Conservation (phyloP, 2,113 vertebrate genomes). For the Mus spicilegus region DNA sequence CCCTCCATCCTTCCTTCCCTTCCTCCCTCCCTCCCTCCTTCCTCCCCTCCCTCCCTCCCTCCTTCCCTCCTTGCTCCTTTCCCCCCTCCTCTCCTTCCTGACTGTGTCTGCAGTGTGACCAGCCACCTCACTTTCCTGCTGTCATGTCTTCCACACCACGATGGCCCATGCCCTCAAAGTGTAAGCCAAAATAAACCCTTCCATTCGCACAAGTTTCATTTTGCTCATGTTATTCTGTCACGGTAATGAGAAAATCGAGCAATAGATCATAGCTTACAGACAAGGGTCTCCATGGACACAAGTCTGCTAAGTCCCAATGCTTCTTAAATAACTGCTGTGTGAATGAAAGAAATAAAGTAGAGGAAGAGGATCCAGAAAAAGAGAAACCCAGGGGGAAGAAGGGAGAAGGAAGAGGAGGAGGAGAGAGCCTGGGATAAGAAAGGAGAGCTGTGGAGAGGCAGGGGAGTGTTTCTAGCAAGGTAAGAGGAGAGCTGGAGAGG, state of each 20-base stretch:
- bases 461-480: background rate
- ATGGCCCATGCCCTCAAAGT: background rate
- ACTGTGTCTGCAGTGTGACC: background rate
- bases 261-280: background rate
- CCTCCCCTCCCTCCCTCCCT: background rate
- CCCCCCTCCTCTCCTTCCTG: background rate
- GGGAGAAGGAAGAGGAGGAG: background rate
- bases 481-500: background rate
- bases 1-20: background rate
- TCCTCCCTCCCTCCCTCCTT: background rate
- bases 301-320: background rate
- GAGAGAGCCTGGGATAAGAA: background rate
- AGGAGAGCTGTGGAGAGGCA: background rate
- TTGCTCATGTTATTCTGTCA: background rate
- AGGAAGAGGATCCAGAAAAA: background rate
- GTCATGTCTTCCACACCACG: background rate
- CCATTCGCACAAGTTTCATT: background rate
- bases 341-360: slow-evolving; percentile 19
- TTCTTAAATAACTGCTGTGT: slow-evolving; percentile 25
- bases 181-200: background rate
- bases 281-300: background rate
- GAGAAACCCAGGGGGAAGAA: background rate
- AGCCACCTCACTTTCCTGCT: background rate
- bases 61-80: background rate
- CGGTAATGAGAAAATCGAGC: background rate